Base-by-base conservation (phyloP, 2,113 vertebrate species). In the Falco punctatus region DNA sequence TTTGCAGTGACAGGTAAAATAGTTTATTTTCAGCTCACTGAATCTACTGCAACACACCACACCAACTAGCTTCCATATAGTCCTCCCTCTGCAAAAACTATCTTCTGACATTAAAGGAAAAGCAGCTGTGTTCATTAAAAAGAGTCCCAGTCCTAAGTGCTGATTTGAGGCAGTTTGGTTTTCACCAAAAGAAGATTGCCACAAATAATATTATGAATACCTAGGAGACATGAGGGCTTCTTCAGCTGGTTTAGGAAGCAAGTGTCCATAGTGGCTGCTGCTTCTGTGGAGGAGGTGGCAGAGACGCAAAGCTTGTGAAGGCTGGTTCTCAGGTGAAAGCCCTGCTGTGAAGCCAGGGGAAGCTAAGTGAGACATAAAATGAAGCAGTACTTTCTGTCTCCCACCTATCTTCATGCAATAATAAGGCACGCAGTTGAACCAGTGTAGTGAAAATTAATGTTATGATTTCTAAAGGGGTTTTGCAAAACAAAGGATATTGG, bases 311-410 rank as follows among this genome's bases (percentile, higher is more conserved):
- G 13, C 15, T 49, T 48, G 16, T 66, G 55, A 81, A 90, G 32
- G 32, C 15, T 46, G 66, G 9, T 78, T 86, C 61, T 40, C 33
- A 46, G 49, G 35, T 48, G 32, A 67, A 88, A 94, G 27, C 27
- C 15, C 20, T 44, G 23, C 55, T 57, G 9, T 40, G 48, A 75
- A 64, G 65, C 48, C 86, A 89, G 48, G 57, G 27, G 24, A 94
- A 85, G 65, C 10, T 23, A 64, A 79, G 28, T 48, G 64, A 81
- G 65, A 67, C 11, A n/a, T n/a, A 78, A 78, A 28, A 69, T 3
- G 18, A 88, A 91, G 66, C 26, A 54, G 49, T 20, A 82, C 40
- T 77, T 94, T 94, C 24, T 58, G 46, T 90, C 38, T 54, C 58
- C 28, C 66, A 67, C 42, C 22, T 58, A 5, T 65, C 75, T 49